Evolutionary conservation across 2,888 invertebrate species (phyloP), one percentile per base, ranked within the genome.

Genomic region (Acleris holmiana): DNA sequence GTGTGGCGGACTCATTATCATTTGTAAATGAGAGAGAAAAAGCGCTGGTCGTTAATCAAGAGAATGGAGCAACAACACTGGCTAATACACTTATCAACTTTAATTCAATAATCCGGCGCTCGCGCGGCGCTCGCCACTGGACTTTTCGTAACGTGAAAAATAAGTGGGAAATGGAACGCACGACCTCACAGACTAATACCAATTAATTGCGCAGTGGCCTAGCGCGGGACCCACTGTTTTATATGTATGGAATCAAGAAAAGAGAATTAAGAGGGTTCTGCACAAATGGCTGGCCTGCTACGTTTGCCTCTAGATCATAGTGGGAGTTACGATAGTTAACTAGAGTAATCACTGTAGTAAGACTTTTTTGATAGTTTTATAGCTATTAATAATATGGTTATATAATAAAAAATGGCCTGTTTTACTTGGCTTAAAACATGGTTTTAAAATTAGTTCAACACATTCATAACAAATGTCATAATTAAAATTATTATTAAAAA

Each of bases 81-180:
- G 86, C 89, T 92, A 90, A 92, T 90, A 90, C 87, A 90, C 89
- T 92, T 92, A 92, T 90, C 90, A 89, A 90, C 82, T 90, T 91
- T 89, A 92, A 93, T 91, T 91, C 90, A 91, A 92, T 91, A 91
- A 89, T 84, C 82, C 80, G 76, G 76, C 79, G 84, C 85, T 76
- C 74, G 83, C 83, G 84, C 82, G 74, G 79, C 79, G 78, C 78
- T 74, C 76, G 76, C 71, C 68, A 65, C 69, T 68, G 79, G 82
- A 86, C 82, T 84, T 83, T 84, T 82, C 79, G 82, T 78, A 83
- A 84, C 84, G 85, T 86, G 85, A 88, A 89, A 89, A 89, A 89
- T 88, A 89, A 88, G 80, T 82, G 82, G 78, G 73, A 77, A 86
- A 80, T 73, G 79, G 77, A 85, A 88, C 86, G 85, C 84, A 84